Evolutionary conservation across 2,888 invertebrate species (phyloP), one percentile per base, ranked within the genome.

Genomic region (Endotricha flammealis): DNA sequence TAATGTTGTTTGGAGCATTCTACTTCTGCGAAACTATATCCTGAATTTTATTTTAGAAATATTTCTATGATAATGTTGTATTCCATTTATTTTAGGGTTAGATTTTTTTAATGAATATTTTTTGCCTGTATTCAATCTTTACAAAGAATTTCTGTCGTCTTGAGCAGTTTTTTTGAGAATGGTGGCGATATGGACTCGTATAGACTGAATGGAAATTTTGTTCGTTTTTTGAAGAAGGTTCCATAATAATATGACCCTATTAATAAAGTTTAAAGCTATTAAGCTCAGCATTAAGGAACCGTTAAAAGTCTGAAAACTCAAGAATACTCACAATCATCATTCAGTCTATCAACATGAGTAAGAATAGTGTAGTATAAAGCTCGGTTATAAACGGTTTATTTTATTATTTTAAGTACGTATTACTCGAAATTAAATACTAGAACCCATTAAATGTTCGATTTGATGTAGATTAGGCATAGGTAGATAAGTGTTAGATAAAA

Each of bases 401-500:
- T 39, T 17, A 25, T 10, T 32, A 13, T 29, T n/a, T 37, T 11
- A 29, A 12, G 11, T 36, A 33, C 25, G 13, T 24, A 57, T 53
- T 56, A 62, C 55, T 53, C 46, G 37, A 50, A 51, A 42, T 47
- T 32, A 41, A 32, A 31, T 39, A 42, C 50, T 69, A 65, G 64
- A 61, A 57, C 64, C 72, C 70, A 65, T 70, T 22, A 56, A 62
- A 61, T 67, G 73, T 78, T 78, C 72, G 64, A 74, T 69, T 76
- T 64, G 56, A 66, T 54, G 75, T 83, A 81, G 80, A 49, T 50
- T 69, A 74, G 67, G 44, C 44, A 48, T 75, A 73, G 63, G 46
- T 70, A 68, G 61, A 38, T 76, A 77, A 79, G 72, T 77, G 73
- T 80, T 81, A 82, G 81, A 57, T 65, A 64, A 65, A 52, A 55